Evolutionary conservation across 2,888 invertebrate species (phyloP).

Genomic region (Eledone cirrhosa): DNA sequence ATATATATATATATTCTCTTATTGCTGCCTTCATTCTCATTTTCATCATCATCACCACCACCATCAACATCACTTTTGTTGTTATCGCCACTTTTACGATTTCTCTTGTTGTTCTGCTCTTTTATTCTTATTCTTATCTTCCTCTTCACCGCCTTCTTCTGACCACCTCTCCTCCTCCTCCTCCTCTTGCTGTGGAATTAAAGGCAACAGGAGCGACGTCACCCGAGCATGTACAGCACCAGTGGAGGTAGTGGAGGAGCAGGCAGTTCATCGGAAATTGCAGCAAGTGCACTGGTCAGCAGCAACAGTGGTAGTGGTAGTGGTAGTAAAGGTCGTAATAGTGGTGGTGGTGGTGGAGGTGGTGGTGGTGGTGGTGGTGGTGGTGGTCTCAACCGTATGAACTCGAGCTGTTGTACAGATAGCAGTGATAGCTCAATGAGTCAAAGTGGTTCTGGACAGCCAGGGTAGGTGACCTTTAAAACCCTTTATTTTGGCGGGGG

Average conservation of each 20-base stretch:
- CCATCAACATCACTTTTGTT: neutral
- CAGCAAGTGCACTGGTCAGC: neutral
- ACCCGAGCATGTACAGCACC: constrained; percentile 48
- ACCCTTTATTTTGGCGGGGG: too few relatives aligned
- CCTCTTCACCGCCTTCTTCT: constrained; percentile 30
- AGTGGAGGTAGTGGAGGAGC: constrained; percentile 13
- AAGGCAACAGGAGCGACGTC: constrained; percentile 47
- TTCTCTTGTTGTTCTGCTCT: too few relatives aligned
- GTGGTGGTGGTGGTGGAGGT: neutral
- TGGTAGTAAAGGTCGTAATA: constrained; percentile 1
- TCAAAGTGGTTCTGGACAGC: constrained; percentile 24
- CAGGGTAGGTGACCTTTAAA: constrained; percentile 23
- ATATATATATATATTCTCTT: neutral
- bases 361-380: neutral
- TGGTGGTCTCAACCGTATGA: neutral
- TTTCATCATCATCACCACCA: neutral
- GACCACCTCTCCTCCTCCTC: constrained; percentile 16
- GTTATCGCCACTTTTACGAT: neutral
- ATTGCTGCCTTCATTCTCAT: neutral
- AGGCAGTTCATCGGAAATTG: neutral
- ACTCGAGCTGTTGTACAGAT: constrained; percentile 28
- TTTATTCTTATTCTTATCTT: constrained; percentile 22
- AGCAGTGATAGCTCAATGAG: constrained; percentile 28
- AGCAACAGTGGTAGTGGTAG: neutral
- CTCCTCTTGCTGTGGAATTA: constrained; percentile 22